A percentile compares a stretch with the other conserved stretches of the same genome.
phyloP scores from a whole-genome alignment of 92 coral and sea anemone species.

The Palythoa grandiflora region DNA sequence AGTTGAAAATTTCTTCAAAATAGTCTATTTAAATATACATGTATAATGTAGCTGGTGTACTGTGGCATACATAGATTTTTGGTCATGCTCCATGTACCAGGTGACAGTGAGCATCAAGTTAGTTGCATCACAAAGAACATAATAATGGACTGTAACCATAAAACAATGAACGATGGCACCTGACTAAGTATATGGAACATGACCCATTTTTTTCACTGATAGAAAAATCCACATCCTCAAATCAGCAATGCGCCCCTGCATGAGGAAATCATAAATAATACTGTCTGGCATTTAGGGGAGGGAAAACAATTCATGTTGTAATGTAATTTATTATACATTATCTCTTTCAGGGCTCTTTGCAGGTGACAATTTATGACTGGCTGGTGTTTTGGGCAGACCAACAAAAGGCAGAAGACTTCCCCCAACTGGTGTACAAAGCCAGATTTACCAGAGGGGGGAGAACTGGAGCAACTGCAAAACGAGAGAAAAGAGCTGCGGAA shows the following conservation, averaged over 20 bases:
- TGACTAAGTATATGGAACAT: constrained; percentile 16
- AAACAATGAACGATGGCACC: constrained; percentile 10
- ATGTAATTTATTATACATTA: neutral
- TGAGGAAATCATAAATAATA: no score
- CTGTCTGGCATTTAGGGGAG: neutral
- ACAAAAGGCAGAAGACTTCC: constrained; percentile 9
- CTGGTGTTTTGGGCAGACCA: constrained; percentile 10
- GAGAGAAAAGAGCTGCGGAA: constrained; percentile 4
- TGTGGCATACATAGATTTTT: no score
- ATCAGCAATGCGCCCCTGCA: neutral
- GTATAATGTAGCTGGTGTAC: no score
- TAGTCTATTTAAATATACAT: no score
- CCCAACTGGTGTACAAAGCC: neutral
- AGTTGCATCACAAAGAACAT: constrained; percentile 5
- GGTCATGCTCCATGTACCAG: no score
- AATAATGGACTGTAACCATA: neutral
- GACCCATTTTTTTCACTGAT: neutral
- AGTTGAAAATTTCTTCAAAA: no score
- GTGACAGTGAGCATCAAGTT: no score
- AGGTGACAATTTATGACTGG: neutral
- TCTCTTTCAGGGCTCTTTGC: constrained; percentile 4
- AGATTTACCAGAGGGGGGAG: constrained; percentile 10
- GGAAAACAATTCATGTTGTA: neutral
- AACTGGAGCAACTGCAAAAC: neutral
- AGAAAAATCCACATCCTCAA: neutral